A percentile compares a stretch with the other conserved stretches of the same genome.
These are phyloP conservation scores for Arenicola marina DNA, from an alignment of 2,888 invertebrate genomes.

Conservation along the genomic window DNA sequence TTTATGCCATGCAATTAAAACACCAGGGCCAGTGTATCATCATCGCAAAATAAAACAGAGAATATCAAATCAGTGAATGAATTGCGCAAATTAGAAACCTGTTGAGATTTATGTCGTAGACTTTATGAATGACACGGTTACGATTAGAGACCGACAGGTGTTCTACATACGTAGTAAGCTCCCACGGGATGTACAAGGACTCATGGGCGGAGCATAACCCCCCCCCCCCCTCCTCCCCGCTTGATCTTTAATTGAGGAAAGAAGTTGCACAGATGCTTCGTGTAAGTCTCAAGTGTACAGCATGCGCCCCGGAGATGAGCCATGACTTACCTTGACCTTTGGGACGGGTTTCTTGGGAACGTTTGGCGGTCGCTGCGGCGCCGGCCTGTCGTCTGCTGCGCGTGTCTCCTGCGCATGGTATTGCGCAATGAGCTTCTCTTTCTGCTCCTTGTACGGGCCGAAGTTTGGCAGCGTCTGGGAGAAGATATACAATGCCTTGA, in stretches of 20 bases:
- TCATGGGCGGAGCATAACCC: no score
- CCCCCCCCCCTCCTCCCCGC: no score
- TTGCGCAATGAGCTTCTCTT: slow-evolving; percentile 69
- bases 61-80: not conserved
- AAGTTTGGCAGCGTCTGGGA: slow-evolving; percentile 82
- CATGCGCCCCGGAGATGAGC: no score
- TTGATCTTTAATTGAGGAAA: no score
- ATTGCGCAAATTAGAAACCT: not conserved
- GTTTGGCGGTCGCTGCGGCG: slow-evolving; percentile 38
- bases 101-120: not conserved
- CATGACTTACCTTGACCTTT: slow-evolving; percentile 51
- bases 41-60: no score
- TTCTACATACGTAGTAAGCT: no score
- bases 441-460: slow-evolving; percentile 78
- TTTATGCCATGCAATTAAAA: no score
- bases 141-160: no score
- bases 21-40: no score
- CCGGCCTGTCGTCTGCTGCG: slow-evolving; percentile 21
- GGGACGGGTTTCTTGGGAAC: slow-evolving; percentile 48
- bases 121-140: not conserved
- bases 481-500: not conserved
- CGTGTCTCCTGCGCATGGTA: slow-evolving; percentile 62
- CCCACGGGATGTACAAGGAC: no score
- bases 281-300: slow-evolving; percentile 4
- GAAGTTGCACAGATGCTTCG: not conserved